Percentiles rank a stretch among this genome's conserved stretches.
These are phyloP conservation scores for Anolis carolinensis DNA, from an alignment of 2,113 vertebrate species.

Conservation along the genomic window DNA sequence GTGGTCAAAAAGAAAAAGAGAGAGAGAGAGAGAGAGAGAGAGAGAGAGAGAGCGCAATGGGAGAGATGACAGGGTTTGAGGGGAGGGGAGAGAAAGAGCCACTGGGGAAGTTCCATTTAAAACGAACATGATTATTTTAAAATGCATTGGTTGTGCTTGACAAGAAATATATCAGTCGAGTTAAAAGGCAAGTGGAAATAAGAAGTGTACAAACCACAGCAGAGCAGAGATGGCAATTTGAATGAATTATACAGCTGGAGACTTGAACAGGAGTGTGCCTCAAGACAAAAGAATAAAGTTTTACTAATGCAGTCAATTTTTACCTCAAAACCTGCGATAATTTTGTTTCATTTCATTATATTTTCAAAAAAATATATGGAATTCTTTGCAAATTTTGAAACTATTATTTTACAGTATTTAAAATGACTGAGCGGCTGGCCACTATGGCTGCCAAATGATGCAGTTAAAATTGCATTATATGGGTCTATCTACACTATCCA, in stretches of 20 bases:
- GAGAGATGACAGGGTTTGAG: slow-evolving; percentile 20
- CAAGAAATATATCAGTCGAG: slow-evolving; percentile 54
- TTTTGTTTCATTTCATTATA: slow-evolving; percentile 9
- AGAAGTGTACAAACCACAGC: slow-evolving; percentile 7
- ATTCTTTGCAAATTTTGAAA: not conserved
- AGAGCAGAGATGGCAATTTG: not conserved
- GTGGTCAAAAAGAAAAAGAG: slow-evolving; percentile 45
- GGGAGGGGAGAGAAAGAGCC: slow-evolving; percentile 8
- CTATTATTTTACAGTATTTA: not conserved
- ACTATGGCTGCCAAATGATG: no score
- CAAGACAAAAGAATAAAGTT: not conserved
- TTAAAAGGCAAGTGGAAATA: slow-evolving; percentile 55
- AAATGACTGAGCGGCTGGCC: not conserved
- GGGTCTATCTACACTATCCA: no score
- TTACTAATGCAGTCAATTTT: slow-evolving; percentile 26
- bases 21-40: slow-evolving; percentile 35
- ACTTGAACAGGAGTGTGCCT: not conserved
- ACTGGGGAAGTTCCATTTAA: slow-evolving; percentile 54
- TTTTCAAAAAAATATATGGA: not conserved
- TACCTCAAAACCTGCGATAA: not conserved
- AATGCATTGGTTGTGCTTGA: slow-evolving; percentile 40
- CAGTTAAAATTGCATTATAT: no score
- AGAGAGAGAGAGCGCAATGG: slow-evolving; percentile 12
- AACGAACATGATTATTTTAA: slow-evolving; percentile 56
- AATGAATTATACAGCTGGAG: not conserved